Evolutionary conservation across 2,113 vertebrate genomes (phyloP), one percentile per base, ranked within the genome.

Genomic region (Puntigrus tetrazona): DNA sequence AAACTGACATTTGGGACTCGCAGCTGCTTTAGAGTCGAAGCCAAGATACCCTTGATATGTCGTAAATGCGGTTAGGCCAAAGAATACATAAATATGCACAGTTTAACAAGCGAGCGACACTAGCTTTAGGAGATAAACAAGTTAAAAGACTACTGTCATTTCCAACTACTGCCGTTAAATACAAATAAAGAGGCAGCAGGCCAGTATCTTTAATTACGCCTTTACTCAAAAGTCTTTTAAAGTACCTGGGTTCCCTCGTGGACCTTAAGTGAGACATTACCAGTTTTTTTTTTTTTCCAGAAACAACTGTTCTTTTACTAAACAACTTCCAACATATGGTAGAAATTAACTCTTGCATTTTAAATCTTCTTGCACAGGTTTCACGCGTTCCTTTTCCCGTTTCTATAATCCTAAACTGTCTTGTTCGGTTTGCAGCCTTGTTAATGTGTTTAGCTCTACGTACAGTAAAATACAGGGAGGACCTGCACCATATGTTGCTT

Each of bases 21-120:
- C 57, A 86, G 45, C 74, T 84, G 83, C 43, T 61, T 50, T 69
- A 69, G 31, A 78, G 45, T 20, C 55, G 36, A 67, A 55, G 47
- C 83, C 74, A 78, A 65, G 43, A 52, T 84, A 73, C 84, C 78
- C 75, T 41, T 74, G 31, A 81, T 74, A 74, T 61, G 27, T 61
- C 76, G 82, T 74, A 67, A 75, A 38, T 72, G 63, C 25, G 20
- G 41, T 81, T 14, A 34, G 61, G 20, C 25, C 27, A 20, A 20
- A 14, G 45, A 76, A 63, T n/a, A 65, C 1, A 20, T 73, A 70
- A 72, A 61, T 72, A 34, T 74, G 18, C 11, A 8, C 20, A 31
- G 57, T 50, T 38, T 16, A 78, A 38, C 43, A 36, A 36, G 61
- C 45, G 61, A 67, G 25, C 5, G 50, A 47, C 16, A 6, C 41